Evolutionary conservation across 2,888 invertebrate genomes (phyloP).

Genomic region (Crocallis elinguaria): DNA sequence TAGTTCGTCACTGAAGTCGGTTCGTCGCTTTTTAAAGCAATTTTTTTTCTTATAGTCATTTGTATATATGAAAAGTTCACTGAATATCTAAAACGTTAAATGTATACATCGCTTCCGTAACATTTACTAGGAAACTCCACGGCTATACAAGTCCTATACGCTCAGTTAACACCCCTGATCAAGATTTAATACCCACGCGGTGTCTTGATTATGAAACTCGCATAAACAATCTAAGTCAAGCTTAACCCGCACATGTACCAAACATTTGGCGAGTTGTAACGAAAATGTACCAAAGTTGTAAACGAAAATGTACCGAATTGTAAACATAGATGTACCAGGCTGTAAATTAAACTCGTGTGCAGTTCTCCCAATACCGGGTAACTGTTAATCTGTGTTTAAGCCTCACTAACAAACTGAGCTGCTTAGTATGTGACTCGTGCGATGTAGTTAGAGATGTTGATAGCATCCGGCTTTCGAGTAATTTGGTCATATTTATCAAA

Average conservation of each 20-base stretch:
- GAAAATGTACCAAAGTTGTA: constrained; percentile 20
- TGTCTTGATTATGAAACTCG: constrained; percentile 26
- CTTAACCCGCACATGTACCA: constrained; percentile 6
- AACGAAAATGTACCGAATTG: constrained; percentile 21
- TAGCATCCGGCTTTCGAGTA: constrained; percentile 1
- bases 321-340: constrained; percentile 33
- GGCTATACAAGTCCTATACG: constrained; percentile 1
- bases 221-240: constrained; percentile 13
- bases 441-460: constrained; percentile 8
- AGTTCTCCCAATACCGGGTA: constrained; percentile 41
- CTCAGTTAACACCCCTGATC: constrained; percentile 15
- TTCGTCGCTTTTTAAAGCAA: too few species aligned
- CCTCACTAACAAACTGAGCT: constrained; percentile 40
- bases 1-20: too few species aligned
- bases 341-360: constrained; percentile 49
- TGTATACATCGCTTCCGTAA: background rate
- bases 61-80: too few species aligned
- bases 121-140: background rate
- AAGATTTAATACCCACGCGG: constrained; percentile 13
- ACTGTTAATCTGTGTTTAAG: constrained; percentile 41
- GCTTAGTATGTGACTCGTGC: constrained; percentile 41
- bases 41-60: too few species aligned
- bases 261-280: constrained; percentile 11
- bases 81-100: background rate
- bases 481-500: background rate